A percentile compares a stretch with the other conserved stretches of the same genome.
These are phyloP conservation scores for silkworm (Bombyx mori) DNA, from an alignment of 1,140 invertebrate species.

Conservation along the genomic window ASM3026992v2 NC_085107.1:7138001-7138500, in stretches of 20 bases:
- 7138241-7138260: constrained; percentile 13
- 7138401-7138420: constrained; percentile 41
- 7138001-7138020: too few species aligned
- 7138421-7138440: constrained; percentile 61
- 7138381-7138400: constrained; percentile 52
- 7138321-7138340: constrained; percentile 26
- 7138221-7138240: too few species aligned
- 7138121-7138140: too few species aligned
- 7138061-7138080: too few species aligned
- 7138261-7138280: constrained; percentile 42
- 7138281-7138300: constrained; percentile 37
- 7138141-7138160: too few species aligned
- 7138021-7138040: too few species aligned
- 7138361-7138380: constrained; percentile 33
- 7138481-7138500: constrained; percentile 32
- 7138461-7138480: constrained; percentile 29
- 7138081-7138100: too few species aligned
- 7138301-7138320: constrained; percentile 30
- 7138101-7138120: too few species aligned
- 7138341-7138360: constrained; percentile 34
- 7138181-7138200: too few species aligned
- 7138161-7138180: too few species aligned
- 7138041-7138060: too few species aligned
- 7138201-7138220: too few species aligned
- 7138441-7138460: constrained; percentile 59